Evolutionary conservation across 2,797 vertebrate genomes (phyloP).

Genomic region (Chaenodraco wilsoni): DNA sequence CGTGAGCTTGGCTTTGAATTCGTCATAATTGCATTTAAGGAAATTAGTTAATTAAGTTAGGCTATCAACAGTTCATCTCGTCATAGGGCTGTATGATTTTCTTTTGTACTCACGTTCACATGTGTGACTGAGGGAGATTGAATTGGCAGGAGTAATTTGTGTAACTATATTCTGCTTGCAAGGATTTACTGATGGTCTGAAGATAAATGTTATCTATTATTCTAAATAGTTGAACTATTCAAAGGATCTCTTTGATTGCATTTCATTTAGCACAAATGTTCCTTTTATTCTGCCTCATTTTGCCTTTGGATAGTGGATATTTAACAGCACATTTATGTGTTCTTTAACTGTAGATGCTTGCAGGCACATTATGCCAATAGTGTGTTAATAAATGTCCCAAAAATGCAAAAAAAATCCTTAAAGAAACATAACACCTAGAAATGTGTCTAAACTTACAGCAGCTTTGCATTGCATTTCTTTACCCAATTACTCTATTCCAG

Average conservation of each 20-base stretch:
- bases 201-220: too few relatives aligned
- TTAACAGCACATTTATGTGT: too few relatives aligned
- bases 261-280: too few relatives aligned
- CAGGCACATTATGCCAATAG: background rate
- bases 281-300: too few relatives aligned
- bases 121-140: slow-evolving; percentile 1
- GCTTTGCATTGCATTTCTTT: slow-evolving; percentile 24
- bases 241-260: too few relatives aligned
- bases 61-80: slow-evolving; percentile 28
- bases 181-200: background rate
- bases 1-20: slow-evolving; percentile 36
- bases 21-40: slow-evolving; percentile 30
- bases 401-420: background rate
- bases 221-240: too few relatives aligned
- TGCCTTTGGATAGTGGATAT: too few relatives aligned
- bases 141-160: background rate
- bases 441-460: slow-evolving; percentile 2
- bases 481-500: slow-evolving; percentile 13
- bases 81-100: slow-evolving; percentile 21
- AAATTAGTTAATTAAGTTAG: slow-evolving; percentile 46
- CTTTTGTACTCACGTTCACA: slow-evolving; percentile 1
- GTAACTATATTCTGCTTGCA: background rate
- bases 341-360: background rate
- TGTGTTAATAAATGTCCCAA: background rate
- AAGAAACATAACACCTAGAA: background rate